These are phyloP conservation scores for Drepana arcuata DNA, from an alignment of 1,140 invertebrate genomes.

Conservation along the genomic window DNA sequence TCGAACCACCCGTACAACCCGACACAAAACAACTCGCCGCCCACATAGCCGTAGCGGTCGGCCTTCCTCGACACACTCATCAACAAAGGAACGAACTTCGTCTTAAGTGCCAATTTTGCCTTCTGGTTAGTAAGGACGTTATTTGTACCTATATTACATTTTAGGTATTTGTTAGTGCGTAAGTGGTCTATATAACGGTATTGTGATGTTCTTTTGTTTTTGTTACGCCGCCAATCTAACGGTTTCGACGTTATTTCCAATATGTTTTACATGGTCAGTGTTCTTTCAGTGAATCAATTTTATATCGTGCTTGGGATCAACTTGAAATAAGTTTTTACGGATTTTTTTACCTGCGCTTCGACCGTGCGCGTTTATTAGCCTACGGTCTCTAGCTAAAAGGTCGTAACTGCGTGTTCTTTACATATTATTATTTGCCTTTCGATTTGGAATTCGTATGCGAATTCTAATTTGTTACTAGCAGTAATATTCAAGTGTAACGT, in stretches of 20 bases:
- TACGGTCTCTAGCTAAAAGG: too few relatives aligned
- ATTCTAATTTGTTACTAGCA: constrained; percentile 17
- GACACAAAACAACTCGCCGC: constrained; percentile 52
- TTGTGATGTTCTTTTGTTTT: constrained; percentile 30
- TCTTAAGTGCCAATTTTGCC: constrained; percentile 73
- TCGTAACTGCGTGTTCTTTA: too few relatives aligned
- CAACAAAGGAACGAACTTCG: constrained; percentile 53
- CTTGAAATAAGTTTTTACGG: constrained; percentile 57
- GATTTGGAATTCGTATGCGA: constrained; percentile 3
- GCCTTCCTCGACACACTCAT: constrained; percentile 21
- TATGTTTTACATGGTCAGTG: not conserved
- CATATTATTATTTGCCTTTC: constrained; percentile 10
- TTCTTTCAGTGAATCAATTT: constrained; percentile 21
- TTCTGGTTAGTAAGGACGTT: constrained; percentile 69
- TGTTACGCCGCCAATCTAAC: too few relatives aligned
- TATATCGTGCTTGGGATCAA: constrained; percentile 67
- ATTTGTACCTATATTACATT: constrained; percentile 67
- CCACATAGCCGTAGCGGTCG: constrained; percentile 41
- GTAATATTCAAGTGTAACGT: constrained; percentile 33
- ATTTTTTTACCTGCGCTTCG: too few relatives aligned
- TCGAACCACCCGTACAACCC: constrained; percentile 87
- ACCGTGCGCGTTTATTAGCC: too few relatives aligned
- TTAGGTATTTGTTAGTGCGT: constrained; percentile 67
- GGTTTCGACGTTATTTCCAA: too few relatives aligned
- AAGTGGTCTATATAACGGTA: constrained; percentile 55